Evolutionary conservation across 2,113 vertebrate species (phyloP).

Genomic region (Otocyon megalotis): DNA sequence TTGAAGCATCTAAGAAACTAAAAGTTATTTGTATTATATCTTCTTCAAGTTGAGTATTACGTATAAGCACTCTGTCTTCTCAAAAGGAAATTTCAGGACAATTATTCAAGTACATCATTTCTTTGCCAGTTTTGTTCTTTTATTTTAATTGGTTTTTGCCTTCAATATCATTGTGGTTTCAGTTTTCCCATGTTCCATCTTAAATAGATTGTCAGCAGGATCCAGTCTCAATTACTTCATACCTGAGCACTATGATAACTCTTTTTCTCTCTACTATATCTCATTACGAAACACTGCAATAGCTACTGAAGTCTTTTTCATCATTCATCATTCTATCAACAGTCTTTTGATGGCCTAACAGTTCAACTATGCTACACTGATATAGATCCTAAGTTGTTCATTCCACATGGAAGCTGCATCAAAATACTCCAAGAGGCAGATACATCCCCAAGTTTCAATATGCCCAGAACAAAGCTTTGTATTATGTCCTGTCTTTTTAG

Average conservation of each 20-base stretch:
- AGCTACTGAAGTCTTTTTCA: not conserved
- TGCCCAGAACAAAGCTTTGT: not conserved
- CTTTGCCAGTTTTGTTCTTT: not conserved
- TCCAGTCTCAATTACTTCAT: not conserved
- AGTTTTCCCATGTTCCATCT: not conserved
- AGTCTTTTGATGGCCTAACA: not conserved
- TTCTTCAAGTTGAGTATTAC: not conserved
- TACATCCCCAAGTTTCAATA: not conserved
- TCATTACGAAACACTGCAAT: not conserved
- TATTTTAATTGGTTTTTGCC: not conserved
- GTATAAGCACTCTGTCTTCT: not conserved
- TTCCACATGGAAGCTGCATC: not conserved
- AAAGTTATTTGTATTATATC: not conserved
- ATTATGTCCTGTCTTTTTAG: not conserved
- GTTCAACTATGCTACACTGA: not conserved
- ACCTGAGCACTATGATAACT: not conserved
- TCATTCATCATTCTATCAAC: not conserved
- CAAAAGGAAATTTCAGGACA: not conserved
- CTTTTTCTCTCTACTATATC: not conserved
- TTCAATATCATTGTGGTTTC: not conserved
- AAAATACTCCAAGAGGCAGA: not conserved
- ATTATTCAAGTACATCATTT: not conserved
- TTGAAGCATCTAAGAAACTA: not conserved
- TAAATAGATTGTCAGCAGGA: slow-evolving; percentile 31
- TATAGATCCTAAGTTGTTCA: not conserved